A percentile compares a stretch with the other conserved stretches of the same genome.
Evolutionary conservation across 2,888 invertebrate genomes (phyloP).

Genomic region (Oxystoma pomonae): DNA sequence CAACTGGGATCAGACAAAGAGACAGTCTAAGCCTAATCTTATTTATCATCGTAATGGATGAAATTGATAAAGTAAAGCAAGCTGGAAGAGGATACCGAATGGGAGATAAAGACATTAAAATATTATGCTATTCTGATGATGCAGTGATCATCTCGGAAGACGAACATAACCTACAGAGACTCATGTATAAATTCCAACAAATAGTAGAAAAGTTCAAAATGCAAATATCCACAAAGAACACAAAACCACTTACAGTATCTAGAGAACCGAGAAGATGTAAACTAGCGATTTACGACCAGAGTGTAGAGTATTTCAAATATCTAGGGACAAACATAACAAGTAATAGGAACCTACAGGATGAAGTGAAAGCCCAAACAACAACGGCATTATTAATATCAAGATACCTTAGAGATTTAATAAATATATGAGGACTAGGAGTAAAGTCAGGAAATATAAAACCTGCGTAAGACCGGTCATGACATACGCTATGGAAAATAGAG

Average conservation of each 20-base stretch:
- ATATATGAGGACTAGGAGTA: too few species aligned
- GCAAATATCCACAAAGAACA: neutral
- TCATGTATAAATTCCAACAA: neutral
- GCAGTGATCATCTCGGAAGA: constrained; percentile 1
- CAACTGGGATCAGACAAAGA: too few species aligned
- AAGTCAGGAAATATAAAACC: too few species aligned
- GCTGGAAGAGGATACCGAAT: too few species aligned
- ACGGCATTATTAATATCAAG: neutral
- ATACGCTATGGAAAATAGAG: too few species aligned
- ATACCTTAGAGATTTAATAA: neutral
- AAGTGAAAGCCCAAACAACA: neutral
- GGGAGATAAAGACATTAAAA: too few species aligned
- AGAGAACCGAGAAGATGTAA: too few species aligned
- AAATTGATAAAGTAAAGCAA: neutral
- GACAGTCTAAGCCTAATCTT: too few species aligned
- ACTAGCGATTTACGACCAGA: too few species aligned
- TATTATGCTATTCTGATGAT: neutral
- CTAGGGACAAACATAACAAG: neutral
- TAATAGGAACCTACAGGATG: neutral
- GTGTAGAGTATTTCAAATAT: neutral
- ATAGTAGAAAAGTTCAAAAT: neutral
- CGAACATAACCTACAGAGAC: too few species aligned
- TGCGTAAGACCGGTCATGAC: too few species aligned
- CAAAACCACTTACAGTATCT: neutral
- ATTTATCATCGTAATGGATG: too few species aligned